Evolutionary conservation across 1,140 invertebrate genomes (phyloP).

Genomic region (Bilobella aurantiaca): DNA sequence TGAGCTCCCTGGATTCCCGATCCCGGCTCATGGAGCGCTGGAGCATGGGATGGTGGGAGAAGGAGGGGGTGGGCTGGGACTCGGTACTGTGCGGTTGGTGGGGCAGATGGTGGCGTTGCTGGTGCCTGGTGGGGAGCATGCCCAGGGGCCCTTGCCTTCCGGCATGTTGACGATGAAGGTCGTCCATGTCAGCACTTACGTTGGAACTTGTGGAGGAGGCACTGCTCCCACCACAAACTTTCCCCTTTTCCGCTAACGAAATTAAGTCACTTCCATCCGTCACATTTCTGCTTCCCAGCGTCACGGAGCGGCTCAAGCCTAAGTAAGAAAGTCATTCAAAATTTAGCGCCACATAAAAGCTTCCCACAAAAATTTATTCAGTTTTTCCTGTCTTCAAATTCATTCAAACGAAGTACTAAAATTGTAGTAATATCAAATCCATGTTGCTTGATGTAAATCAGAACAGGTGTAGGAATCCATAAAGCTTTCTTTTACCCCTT

Average conservation of each 20-base stretch:
- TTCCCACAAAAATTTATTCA: not conserved
- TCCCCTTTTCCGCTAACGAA: slow-evolving; percentile 48
- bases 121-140: not conserved
- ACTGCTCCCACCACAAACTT: slow-evolving; percentile 41
- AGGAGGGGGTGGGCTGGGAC: not conserved
- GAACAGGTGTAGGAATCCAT: no score
- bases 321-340: not conserved
- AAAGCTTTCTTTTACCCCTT: no score
- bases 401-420: no score
- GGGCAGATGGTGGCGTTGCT: slow-evolving; percentile 9
- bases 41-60: not conserved
- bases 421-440: no score
- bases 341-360: not conserved
- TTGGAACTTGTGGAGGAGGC: slow-evolving; percentile 36
- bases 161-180: slow-evolving; percentile 22
- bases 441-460: no score
- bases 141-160: not conserved
- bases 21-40: not conserved
- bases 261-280: slow-evolving; percentile 42
- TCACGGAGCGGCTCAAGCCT: not conserved
- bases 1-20: not conserved
- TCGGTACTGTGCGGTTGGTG: slow-evolving; percentile 3
- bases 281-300: not conserved
- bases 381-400: no score
- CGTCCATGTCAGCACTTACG: slow-evolving; percentile 34